Base-by-base conservation (phyloP, 2,888 invertebrate genomes). In the Camptogramma bilineatum region DNA sequence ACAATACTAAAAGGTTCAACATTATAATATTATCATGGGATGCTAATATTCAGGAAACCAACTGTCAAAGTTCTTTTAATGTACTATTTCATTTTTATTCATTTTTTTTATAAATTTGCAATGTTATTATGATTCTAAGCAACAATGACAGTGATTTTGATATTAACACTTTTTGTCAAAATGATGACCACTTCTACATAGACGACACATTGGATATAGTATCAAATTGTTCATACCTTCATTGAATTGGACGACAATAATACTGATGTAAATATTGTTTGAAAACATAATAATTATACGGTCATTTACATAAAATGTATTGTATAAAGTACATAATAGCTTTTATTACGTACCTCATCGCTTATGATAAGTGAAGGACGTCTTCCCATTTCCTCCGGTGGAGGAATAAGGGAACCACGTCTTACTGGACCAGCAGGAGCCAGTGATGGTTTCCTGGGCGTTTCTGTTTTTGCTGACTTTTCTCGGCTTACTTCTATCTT, bases 331-430 rank as follows among this genome's bases (percentile, higher is more conserved):
- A 42, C 44, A 63, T 59, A 64, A 71, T 55, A 9, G 52, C 60
- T 16, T 51, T 66, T 13, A 13, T 39, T 87, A 92, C 94, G 90
- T 96, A 98, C 98, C 97, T 98, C 98, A 90, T 98, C 98, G 85
- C 97, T 97, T 85, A 98, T 98, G 82, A 98, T 97, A 76, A 98
- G 95, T 78, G 97, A 97, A 75, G 98, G 97, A 77, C 98, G 95
- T 80, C 98, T 95, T 80, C 96, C 96, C 90, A 96, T 96, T 87
- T 96, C 96, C 86, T 98, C 98, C 71, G 97, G 98, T 7, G 97
- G 97, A 78, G 98, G 98, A 83, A 98, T 96, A 66, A 98, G 95
- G 55, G 98, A 98, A 64, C 98, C 98, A 77, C 98, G 94, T 78
- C 93, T 86, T 0, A 85, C 85, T 34, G 92, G 92, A 44, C 83